A percentile compares a stretch with the other conserved stretches of the same genome.
These are phyloP conservation scores for Drosophila cyrtoloma DNA, from an alignment of 2,888 invertebrate genomes.

Conservation along the genomic window DNA sequence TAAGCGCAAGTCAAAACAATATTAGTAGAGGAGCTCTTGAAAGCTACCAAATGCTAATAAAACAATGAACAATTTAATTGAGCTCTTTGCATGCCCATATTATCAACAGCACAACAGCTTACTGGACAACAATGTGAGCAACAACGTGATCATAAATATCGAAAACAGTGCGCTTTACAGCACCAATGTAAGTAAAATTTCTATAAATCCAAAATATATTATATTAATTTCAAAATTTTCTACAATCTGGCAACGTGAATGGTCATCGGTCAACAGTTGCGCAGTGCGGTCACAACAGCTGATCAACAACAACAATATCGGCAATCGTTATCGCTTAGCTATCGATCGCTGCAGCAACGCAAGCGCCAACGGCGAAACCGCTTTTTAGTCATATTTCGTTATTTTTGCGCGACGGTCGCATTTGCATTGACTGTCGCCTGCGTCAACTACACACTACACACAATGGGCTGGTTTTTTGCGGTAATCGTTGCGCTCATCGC, in stretches of 20 bases:
- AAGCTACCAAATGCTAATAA: background rate
- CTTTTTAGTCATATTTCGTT: slow-evolving; percentile 75
- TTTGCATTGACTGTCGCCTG: slow-evolving; percentile 85
- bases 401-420: slow-evolving; percentile 85
- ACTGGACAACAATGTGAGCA: slow-evolving; percentile 67
- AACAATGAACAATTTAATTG: slow-evolving; percentile 1
- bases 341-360: slow-evolving; percentile 60
- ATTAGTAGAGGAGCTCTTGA: slow-evolving; percentile 16
- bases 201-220: background rate
- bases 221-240: slow-evolving; percentile 1
- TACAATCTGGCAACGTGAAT: slow-evolving; percentile 49
- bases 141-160: slow-evolving; percentile 72
- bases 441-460: slow-evolving; percentile 85
- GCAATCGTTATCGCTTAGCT: slow-evolving; percentile 54
- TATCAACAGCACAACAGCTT: slow-evolving; percentile 58
- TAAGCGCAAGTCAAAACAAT: background rate
- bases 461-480: slow-evolving; percentile 87
- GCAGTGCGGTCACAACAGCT: slow-evolving; percentile 35
- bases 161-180: slow-evolving; percentile 66
- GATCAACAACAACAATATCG: slow-evolving; percentile 48
- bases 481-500: slow-evolving; percentile 89
- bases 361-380: slow-evolving; percentile 60
- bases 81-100: background rate
- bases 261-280: slow-evolving; percentile 32
- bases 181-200: slow-evolving; percentile 54